These are phyloP conservation scores for Dyspetes luteomarginatus DNA, from an alignment of 2,888 invertebrate species.

Conservation along the genomic window DNA sequence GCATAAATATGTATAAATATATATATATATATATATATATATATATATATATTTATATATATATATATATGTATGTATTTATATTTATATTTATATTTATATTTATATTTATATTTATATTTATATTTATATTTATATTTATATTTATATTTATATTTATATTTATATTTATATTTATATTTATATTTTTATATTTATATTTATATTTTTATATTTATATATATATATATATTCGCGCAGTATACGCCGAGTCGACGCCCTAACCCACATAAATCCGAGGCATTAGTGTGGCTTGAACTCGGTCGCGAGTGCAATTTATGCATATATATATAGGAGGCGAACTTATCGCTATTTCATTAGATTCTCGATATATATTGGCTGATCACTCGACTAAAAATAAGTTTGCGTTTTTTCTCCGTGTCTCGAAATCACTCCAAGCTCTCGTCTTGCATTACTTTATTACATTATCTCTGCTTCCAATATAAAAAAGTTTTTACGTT, in stretches of 20 bases:
- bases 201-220: not conserved
- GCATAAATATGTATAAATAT: too few relatives aligned
- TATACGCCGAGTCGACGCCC: slow-evolving; percentile 75
- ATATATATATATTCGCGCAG: slow-evolving; percentile 1
- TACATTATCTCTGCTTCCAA: not conserved
- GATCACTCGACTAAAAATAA: slow-evolving; percentile 2
- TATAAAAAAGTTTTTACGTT: too few relatives aligned
- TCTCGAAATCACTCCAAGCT: not conserved
- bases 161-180: too few relatives aligned
- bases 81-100: too few relatives aligned
- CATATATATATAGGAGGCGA: not conserved
- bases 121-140: too few relatives aligned
- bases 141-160: not conserved
- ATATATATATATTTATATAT: too few relatives aligned
- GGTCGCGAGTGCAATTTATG: not conserved
- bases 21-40: not conserved
- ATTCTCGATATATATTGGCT: slow-evolving; percentile 25
- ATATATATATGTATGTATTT: not conserved
- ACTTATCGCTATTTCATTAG: slow-evolving; percentile 25
- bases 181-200: not conserved
- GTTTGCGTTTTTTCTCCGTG: not conserved
- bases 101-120: not conserved
- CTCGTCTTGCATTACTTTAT: too few relatives aligned
- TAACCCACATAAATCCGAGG: slow-evolving; percentile 79
- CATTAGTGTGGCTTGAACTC: slow-evolving; percentile 66